phyloP scores from a whole-genome alignment of 2,797 vertebrate species.

The Strix occidentalis region DNA sequence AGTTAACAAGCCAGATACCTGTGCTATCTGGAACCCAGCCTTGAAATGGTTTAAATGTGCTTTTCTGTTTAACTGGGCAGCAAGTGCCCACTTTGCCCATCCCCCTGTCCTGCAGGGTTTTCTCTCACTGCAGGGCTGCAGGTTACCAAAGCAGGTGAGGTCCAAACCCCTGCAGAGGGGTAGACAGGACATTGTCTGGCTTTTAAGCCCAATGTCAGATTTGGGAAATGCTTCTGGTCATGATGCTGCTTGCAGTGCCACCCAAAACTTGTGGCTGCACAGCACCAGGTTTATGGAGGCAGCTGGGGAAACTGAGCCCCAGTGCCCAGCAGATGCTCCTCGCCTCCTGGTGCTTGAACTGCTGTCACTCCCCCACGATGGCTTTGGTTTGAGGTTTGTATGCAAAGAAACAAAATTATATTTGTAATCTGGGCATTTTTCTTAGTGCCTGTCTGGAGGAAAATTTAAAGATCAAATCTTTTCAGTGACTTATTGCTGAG shows the following conservation, averaged over 20 bases:
- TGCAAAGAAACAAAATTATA: neutral
- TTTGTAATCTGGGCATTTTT: neutral
- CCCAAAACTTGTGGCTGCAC: neutral
- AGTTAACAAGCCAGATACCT: neutral
- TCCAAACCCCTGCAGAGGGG: neutral
- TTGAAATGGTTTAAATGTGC: neutral
- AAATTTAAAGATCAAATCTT: neutral
- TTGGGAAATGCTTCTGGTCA: neutral
- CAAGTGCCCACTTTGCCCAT: neutral
- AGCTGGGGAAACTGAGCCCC: accelerated
- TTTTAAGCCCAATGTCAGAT: neutral
- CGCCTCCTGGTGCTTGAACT: accelerated
- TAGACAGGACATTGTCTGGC: neutral
- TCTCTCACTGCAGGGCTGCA: neutral
- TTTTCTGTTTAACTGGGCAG: neutral
- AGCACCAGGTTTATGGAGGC: neutral
- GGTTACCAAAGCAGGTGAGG: neutral
- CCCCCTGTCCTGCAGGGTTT: accelerated
- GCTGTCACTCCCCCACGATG: accelerated
- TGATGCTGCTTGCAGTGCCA: neutral
- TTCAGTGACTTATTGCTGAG: neutral
- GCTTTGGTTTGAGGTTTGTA: neutral
- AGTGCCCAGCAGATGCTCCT: neutral
- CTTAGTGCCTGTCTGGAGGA: neutral
- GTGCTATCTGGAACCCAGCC: neutral